phyloP scores from a whole-genome alignment of 2,888 invertebrate species.

The Andrena camellia region DNA sequence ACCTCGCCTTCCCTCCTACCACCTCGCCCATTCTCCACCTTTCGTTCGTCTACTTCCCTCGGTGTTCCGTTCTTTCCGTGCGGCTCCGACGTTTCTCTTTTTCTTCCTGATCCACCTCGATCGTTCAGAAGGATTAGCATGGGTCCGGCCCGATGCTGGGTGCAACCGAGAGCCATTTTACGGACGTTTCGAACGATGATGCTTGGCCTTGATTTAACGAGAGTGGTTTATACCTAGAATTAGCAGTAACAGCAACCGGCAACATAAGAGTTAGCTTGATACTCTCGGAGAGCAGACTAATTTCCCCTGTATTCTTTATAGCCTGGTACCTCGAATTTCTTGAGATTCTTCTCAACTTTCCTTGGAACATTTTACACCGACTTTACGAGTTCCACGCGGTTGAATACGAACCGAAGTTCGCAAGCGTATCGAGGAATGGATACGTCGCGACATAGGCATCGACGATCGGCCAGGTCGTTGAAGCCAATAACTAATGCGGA shows the following conservation, averaged over 20 bases:
- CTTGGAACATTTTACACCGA: neutral
- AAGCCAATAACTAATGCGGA: constrained; percentile 50
- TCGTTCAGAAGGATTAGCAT: constrained; percentile 31
- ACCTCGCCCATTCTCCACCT: constrained; percentile 53
- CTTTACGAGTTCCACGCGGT: constrained; percentile 3
- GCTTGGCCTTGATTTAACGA: constrained; percentile 43
- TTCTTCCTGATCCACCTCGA: constrained; percentile 25
- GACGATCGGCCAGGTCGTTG: constrained; percentile 30
- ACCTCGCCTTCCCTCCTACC: constrained; percentile 69
- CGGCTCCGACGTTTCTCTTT: constrained; percentile 15
- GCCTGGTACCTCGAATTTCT: constrained; percentile 1
- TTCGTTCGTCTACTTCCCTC: constrained; percentile 52
- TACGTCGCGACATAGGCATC: constrained; percentile 27
- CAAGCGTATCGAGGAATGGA: constrained; percentile 7
- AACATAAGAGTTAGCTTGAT: neutral
- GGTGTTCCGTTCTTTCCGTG: constrained; percentile 40
- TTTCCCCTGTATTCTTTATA: neutral
- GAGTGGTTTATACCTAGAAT: constrained; percentile 13
- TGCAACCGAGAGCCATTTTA: constrained; percentile 12
- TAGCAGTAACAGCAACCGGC: constrained; percentile 4
- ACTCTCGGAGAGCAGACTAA: neutral
- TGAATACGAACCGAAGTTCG: constrained; percentile 1
- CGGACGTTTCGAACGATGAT: constrained; percentile 20
- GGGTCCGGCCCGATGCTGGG: constrained; percentile 9
- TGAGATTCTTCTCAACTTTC: neutral